Percentiles rank a stretch among this genome's conserved stretches.
Evolutionary conservation across 1,140 invertebrate species (phyloP).

Genomic region (Drosophila ambigua): DNA sequence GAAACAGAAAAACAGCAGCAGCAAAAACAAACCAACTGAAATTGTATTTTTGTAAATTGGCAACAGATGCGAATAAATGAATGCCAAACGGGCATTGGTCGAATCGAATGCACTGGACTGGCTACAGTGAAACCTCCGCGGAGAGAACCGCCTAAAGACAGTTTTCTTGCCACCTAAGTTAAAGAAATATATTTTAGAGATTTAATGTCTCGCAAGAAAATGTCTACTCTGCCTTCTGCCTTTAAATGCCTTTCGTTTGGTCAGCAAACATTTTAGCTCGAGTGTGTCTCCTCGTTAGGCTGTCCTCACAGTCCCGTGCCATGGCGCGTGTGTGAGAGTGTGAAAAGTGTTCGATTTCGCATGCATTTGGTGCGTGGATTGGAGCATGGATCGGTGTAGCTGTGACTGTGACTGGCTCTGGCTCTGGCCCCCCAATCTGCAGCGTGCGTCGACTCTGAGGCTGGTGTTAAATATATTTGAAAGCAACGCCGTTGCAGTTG

Average conservation of each 20-base stretch:
- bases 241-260: no score
- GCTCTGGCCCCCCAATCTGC: constrained; percentile 22
- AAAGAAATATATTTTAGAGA: neutral
- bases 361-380: constrained; percentile 70
- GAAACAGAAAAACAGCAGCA: constrained; percentile 11
- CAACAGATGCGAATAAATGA: constrained; percentile 65
- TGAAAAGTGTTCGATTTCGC: constrained; percentile 68
- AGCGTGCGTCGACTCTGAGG: constrained; percentile 18
- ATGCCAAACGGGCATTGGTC: constrained; percentile 55
- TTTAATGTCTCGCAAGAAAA: no score
- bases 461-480: constrained; percentile 77
- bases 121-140: constrained; percentile 15
- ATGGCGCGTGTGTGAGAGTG: constrained; percentile 38
- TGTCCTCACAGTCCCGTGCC: constrained; percentile 16
- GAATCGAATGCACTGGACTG: constrained; percentile 24
- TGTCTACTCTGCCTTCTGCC: no score
- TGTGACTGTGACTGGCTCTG: constrained; percentile 5
- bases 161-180: no score
- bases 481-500: constrained; percentile 75
- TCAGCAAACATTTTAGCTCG: neutral
- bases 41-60: constrained; percentile 63
- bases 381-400: no score
- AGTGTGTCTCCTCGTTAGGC: neutral
- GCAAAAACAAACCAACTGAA: constrained; percentile 40
- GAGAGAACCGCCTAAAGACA: neutral